Conservation (phyloP, 2,888 invertebrate species). For the Euzetes globulus region DNA sequence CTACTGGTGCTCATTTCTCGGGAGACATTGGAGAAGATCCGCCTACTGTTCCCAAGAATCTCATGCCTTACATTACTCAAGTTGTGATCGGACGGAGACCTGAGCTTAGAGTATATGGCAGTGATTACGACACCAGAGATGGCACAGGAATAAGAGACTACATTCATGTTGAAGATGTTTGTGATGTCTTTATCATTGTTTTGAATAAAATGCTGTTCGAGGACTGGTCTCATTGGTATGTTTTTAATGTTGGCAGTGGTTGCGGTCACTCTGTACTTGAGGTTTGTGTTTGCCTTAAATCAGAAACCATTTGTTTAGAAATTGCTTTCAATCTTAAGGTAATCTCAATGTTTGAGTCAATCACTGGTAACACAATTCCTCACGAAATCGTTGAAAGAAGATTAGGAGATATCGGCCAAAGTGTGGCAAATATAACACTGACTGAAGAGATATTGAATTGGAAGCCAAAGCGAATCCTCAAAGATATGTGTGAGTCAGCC, state of each 20-base stretch:
- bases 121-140: conserved; percentile 76
- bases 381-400: conserved; percentile 64
- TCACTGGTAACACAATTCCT: conserved; percentile 63
- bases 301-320: not conserved
- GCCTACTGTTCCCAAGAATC: conserved; percentile 57
- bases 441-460: conserved; percentile 70
- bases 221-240: conserved; percentile 50
- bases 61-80: conserved; percentile 60
- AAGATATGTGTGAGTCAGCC: conserved; percentile 79
- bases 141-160: conserved; percentile 79
- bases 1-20: conserved; percentile 53
- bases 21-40: conserved; percentile 55
- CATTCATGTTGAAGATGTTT: conserved; percentile 80
- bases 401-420: conserved; percentile 73
- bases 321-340: not conserved
- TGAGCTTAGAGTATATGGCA: conserved; percentile 69
- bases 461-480: conserved; percentile 64
- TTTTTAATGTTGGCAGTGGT: conserved; percentile 80
- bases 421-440: conserved; percentile 71
- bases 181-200: conserved; percentile 77
- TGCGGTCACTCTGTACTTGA: conserved; percentile 67
- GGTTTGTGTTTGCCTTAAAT: conserved; percentile 48
- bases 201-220: conserved; percentile 58
- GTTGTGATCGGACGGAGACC: conserved; percentile 76
- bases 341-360: conserved; percentile 68